phyloP scores from a whole-genome alignment of 1,140 invertebrate genomes.

The Pemphigus obesinymphae region DNA sequence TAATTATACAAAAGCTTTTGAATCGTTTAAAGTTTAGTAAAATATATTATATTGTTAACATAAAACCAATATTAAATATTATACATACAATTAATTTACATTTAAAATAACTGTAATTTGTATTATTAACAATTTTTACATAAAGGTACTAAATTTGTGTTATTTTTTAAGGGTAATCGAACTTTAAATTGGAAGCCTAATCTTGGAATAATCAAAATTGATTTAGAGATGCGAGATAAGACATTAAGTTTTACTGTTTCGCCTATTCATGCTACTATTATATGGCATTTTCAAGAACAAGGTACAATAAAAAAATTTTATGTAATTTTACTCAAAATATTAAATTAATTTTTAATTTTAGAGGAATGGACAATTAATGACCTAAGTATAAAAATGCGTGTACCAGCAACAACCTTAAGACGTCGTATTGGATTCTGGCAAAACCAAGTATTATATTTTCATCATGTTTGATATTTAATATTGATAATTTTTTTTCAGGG shows the following conservation, averaged over 20 bases:
- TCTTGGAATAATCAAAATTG: constrained; percentile 84
- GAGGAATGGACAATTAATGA: constrained; percentile 79
- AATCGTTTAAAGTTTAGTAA: constrained; percentile 68
- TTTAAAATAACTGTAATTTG: background rate
- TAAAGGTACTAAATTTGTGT: background rate
- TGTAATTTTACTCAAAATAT: background rate
- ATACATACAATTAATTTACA: too few relatives aligned
- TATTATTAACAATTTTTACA: background rate
- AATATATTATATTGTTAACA: background rate
- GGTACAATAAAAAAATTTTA: constrained; percentile 52
- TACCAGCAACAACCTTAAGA: constrained; percentile 73
- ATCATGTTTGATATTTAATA: background rate
- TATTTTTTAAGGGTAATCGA: constrained; percentile 64
- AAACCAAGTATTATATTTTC: constrained; percentile 54
- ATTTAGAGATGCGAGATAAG: constrained; percentile 81
- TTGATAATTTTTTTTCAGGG: constrained; percentile 54
- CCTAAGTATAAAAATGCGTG: constrained; percentile 74
- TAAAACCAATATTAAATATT: background rate
- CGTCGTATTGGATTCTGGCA: constrained; percentile 90
- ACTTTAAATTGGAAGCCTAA: constrained; percentile 92
- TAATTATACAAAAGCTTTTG: constrained; percentile 85
- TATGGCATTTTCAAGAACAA: constrained; percentile 90
- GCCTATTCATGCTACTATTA: constrained; percentile 89
- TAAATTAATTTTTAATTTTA: constrained; percentile 49
- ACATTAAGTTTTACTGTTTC: constrained; percentile 79